Conservation (phyloP, 53 echinoderm and acorn worm species). For the Zoroaster sp. region DNA sequence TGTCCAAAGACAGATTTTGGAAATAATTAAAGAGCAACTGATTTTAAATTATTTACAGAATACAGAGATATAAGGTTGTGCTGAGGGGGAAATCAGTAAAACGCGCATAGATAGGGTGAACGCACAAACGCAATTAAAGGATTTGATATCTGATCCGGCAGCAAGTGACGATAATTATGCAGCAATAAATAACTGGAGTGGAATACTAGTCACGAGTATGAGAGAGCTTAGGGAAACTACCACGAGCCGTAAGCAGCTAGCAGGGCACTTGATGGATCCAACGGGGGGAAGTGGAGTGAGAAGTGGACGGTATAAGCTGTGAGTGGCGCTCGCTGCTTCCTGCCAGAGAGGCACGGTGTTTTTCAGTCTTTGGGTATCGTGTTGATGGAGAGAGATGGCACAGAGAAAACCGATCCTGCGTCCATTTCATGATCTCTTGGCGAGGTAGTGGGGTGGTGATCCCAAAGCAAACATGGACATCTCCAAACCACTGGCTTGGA, state of each 20-base stretch:
- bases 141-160: constrained; percentile 32
- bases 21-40: not conserved
- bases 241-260: constrained; percentile 49
- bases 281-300: constrained; percentile 36
- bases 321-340: constrained; percentile 54
- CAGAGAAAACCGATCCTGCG: constrained; percentile 22
- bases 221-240: constrained; percentile 47
- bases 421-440: constrained; percentile 50
- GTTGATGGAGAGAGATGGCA: not conserved
- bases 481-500: constrained; percentile 25
- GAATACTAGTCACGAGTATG: constrained; percentile 22
- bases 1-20: not conserved
- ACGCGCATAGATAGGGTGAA: not conserved
- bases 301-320: constrained; percentile 25
- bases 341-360: constrained; percentile 14
- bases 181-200: constrained; percentile 36
- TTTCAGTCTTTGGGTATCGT: constrained; percentile 33
- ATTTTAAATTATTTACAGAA: not conserved
- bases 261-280: constrained; percentile 44
- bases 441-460: constrained; percentile 47
- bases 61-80: not conserved
- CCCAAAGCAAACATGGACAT: constrained; percentile 49
- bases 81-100: not conserved
- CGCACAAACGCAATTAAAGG: constrained; percentile 48
- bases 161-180: constrained; percentile 44